Conservation (phyloP, 2,797 vertebrate genomes). For the Manis javanica region DNA sequence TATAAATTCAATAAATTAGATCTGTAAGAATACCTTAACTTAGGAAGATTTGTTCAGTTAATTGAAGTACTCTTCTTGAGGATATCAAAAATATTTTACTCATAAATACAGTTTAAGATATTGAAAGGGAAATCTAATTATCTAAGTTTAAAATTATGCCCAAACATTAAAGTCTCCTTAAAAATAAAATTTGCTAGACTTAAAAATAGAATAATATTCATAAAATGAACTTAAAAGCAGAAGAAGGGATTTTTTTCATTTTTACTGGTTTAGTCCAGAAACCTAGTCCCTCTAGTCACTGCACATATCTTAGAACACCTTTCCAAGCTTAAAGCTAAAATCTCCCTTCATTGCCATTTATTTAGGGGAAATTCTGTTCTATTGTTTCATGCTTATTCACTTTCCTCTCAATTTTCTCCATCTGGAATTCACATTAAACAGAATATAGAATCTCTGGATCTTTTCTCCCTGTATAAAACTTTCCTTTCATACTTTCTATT, state of each 20-base stretch:
- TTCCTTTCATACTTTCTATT: not conserved
- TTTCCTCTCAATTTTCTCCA: conserved; percentile 8
- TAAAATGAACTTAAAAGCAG: not conserved
- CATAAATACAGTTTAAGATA: not conserved
- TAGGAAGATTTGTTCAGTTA: not conserved
- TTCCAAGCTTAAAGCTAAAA: not conserved
- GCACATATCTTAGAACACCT: not conserved
- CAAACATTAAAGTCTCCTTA: not conserved
- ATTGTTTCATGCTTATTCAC: not conserved
- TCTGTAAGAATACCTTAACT: not conserved
- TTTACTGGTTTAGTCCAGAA: not conserved
- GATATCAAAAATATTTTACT: conserved; percentile 1
- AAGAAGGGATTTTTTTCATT: not conserved
- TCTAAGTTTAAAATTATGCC: not conserved
- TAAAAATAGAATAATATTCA: conserved; percentile 22
- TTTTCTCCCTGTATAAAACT: not conserved
- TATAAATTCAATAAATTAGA: not conserved
- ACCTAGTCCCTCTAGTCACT: not conserved
- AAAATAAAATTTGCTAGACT: not conserved
- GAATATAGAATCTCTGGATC: not conserved
- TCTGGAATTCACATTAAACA: not conserved
- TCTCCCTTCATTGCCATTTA: not conserved
- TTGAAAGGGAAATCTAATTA: conserved; percentile 12
- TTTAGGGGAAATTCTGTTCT: not conserved
- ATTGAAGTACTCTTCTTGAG: not conserved